These are phyloP conservation scores for Enteromius viviparus DNA, from an alignment of 2,797 vertebrate genomes.

Conservation along the genomic window DNA sequence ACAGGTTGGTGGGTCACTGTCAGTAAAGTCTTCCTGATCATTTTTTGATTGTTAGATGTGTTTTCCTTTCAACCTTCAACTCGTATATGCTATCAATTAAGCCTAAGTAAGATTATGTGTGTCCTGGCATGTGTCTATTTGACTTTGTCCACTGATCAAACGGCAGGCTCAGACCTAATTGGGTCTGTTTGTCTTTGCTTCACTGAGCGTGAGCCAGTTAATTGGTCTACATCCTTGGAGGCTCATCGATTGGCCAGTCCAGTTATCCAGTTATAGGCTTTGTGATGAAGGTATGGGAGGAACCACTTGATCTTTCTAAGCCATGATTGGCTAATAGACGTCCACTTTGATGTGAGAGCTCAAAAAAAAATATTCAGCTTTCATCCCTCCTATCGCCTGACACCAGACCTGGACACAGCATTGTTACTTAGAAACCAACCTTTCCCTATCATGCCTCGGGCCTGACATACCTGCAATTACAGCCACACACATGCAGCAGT, in stretches of 20 bases:
- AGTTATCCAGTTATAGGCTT: slow-evolving; percentile 48
- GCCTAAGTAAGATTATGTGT: slow-evolving; percentile 20
- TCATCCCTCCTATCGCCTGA: slow-evolving; percentile 42
- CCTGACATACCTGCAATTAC: slow-evolving; percentile 52
- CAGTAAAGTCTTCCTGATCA: neutral
- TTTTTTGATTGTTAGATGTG: neutral
- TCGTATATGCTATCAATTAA: slow-evolving; percentile 5
- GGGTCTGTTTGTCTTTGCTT: slow-evolving; percentile 51
- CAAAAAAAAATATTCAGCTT: slow-evolving; percentile 43
- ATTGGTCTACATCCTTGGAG: slow-evolving; percentile 49
- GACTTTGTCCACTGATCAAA: slow-evolving; percentile 24
- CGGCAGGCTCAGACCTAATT: slow-evolving; percentile 51
- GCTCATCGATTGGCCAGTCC: slow-evolving; percentile 54
- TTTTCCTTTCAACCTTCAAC: neutral
- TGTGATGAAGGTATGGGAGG: slow-evolving; percentile 34
- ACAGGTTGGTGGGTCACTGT: neutral
- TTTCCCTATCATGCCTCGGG: slow-evolving; percentile 8
- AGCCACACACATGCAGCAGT: slow-evolving; percentile 43
- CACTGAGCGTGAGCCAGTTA: slow-evolving; percentile 49
- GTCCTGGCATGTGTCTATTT: slow-evolving; percentile 23
- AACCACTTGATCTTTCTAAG: slow-evolving; percentile 13
- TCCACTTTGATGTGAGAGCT: slow-evolving; percentile 52
- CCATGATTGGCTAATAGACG: slow-evolving; percentile 28
- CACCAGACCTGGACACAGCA: slow-evolving; percentile 31
- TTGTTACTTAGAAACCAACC: slow-evolving; percentile 18